Conservation (phyloP, 2,888 invertebrate genomes). For the Caenorhabditis imperialis region DNA sequence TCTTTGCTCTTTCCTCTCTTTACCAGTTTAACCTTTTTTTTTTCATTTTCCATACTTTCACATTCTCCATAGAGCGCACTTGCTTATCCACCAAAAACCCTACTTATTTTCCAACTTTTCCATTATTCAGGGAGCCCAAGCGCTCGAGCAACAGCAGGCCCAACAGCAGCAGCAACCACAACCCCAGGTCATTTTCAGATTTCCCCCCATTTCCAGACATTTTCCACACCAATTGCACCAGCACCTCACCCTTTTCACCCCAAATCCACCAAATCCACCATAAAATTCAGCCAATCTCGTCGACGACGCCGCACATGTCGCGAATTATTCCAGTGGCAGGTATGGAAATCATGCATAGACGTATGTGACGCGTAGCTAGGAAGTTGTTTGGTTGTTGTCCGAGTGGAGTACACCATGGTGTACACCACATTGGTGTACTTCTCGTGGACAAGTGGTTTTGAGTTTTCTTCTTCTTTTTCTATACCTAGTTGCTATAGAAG, state of each 20-base stretch:
- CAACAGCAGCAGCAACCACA: slow-evolving; percentile 5
- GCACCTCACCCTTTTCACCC: not conserved
- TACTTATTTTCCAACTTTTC: not conserved
- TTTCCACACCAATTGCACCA: slow-evolving; percentile 8
- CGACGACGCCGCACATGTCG: slow-evolving; percentile 51
- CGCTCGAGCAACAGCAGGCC: slow-evolving; percentile 25
- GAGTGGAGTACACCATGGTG: too few species aligned
- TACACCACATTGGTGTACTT: too few species aligned
- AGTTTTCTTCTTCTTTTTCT: too few species aligned
- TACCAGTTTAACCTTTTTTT: too few species aligned
- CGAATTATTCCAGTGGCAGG: slow-evolving; percentile 68
- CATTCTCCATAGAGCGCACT: slow-evolving; percentile 1
- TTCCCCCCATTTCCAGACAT: slow-evolving; percentile 5
- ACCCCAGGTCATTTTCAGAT: slow-evolving; percentile 35
- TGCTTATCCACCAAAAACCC: not conserved
- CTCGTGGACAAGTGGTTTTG: too few species aligned
- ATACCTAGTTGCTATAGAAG: slow-evolving; percentile 1
- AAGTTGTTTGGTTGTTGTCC: too few species aligned
- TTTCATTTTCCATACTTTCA: slow-evolving; percentile 1
- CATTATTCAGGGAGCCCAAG: slow-evolving; percentile 47
- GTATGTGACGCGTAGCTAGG: too few species aligned
- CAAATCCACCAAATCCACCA: not conserved
- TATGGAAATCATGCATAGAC: slow-evolving; percentile 69
- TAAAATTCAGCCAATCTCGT: slow-evolving; percentile 19
- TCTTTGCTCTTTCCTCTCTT: too few species aligned